Conservation (phyloP, 2,797 vertebrate species). For the Rhincodon typus region DNA sequence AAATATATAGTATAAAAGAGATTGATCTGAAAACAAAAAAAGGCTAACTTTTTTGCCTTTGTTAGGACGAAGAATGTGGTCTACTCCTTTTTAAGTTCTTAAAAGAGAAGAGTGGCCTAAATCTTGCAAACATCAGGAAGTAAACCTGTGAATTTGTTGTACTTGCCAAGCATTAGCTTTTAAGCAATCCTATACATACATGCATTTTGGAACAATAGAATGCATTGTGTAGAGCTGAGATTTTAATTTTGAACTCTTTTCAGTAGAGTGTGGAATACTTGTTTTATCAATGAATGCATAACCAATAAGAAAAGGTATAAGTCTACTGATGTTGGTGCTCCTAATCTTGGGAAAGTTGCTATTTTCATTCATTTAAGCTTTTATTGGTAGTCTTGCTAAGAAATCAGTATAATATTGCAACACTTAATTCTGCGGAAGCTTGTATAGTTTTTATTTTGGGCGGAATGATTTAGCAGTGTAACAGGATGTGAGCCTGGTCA, state of each 20-base stretch:
- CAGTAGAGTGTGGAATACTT: neutral
- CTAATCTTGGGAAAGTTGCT: neutral
- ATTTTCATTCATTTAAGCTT: neutral
- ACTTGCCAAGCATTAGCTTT: neutral
- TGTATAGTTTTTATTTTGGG: constrained; percentile 5
- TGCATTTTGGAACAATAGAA: too few relatives aligned
- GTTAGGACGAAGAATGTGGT: neutral
- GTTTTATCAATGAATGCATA: neutral
- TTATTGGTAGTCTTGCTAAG: neutral
- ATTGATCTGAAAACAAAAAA: constrained; percentile 18
- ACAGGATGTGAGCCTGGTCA: constrained; percentile 18
- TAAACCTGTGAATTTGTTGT: neutral
- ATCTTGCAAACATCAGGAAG: neutral
- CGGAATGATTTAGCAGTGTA: constrained; percentile 1
- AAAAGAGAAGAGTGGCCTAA: neutral
- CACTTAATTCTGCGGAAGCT: neutral
- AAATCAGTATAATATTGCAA: constrained; percentile 11
- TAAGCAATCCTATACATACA: neutral
- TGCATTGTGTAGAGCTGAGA: neutral
- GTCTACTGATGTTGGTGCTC: neutral
- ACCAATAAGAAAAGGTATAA: neutral
- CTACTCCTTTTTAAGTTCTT: neutral
- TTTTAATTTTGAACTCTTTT: neutral
- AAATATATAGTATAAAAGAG: too few relatives aligned
- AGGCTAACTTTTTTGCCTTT: neutral